Evolutionary conservation across 2,888 invertebrate genomes (phyloP).

Genomic region (Tenthredo notha): DNA sequence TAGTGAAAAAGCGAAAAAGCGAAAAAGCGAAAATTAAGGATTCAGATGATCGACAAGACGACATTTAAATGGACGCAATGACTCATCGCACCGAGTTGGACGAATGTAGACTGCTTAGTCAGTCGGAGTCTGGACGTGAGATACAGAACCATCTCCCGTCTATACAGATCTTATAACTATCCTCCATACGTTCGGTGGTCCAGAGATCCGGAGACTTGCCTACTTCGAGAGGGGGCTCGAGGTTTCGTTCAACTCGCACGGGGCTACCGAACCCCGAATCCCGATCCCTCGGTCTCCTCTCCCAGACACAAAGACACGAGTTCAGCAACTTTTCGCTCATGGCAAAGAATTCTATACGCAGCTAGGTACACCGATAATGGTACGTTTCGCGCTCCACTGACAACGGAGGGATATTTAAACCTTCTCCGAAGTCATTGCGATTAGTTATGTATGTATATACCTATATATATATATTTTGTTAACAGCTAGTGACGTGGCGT

Average conservation of each 20-base stretch:
- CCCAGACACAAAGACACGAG: conserved; percentile 37
- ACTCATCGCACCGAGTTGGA: background rate
- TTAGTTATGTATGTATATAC: background rate
- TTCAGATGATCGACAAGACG: background rate
- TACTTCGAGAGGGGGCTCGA: conserved; percentile 19
- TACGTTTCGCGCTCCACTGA: background rate
- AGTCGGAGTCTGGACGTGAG: conserved; percentile 19
- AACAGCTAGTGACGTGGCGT: background rate
- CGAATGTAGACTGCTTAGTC: background rate
- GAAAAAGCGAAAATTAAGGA: background rate
- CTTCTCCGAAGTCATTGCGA: background rate
- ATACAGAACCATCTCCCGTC: background rate
- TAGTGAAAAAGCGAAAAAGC: background rate
- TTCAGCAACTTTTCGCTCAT: conserved; percentile 41
- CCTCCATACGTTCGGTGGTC: background rate
- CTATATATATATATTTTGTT: background rate
- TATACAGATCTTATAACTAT: background rate
- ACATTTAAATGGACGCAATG: background rate
- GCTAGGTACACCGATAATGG: background rate
- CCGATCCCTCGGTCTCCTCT: background rate
- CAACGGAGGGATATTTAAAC: background rate
- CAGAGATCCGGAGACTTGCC: conserved; percentile 8
- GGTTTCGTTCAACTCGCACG: conserved; percentile 49
- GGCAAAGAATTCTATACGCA: conserved; percentile 17
- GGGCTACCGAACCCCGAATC: conserved; percentile 32